Evolutionary conservation across 2,888 invertebrate genomes (phyloP), one percentile per base, ranked within the genome.

Genomic region (Phalera bucephala): DNA sequence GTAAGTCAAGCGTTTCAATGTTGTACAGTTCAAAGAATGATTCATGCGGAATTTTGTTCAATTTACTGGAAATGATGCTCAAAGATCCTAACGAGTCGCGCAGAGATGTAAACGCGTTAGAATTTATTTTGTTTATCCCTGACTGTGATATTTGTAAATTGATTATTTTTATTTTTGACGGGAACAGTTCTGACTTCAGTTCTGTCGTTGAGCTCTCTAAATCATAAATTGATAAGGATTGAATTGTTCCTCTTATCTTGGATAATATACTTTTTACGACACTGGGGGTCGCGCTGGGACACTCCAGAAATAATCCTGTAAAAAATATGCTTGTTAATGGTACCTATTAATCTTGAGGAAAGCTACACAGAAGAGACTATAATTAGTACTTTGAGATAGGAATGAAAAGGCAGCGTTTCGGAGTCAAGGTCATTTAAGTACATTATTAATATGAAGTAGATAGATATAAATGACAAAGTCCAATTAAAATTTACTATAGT

Each of bases 221-320:
- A 78, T 97, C 96, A 90, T 97, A 96, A 66, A 97, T 93, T 68
- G 95, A 96, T 69, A 97, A 90, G 31, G 96, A 96, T 77, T 97
- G 96, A 62, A 97, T 92, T 65, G 90, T 90, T 74, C 91, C 90
- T 58, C 91, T 91, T 68, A 94, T 92, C 72, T 93, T 92, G 59
- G 93, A 91, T 59, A 97, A 86, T 23, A 96, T 94, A 58, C 91
- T 91, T 73, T 93, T 93, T 55, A 97, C 91, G 30, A 95, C 93
- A 47, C 91, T 91, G 27, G 95, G 93, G 34, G 95, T 95, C 27
- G 95, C 95, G 33, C 95, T 95, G 25, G 96, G 95, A 77, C 97
- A 97, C 82, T 97, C 97, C 68, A 97, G 91, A 87, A 95, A 96
- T 48, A 97, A 91, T 42, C 96, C 93, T 93, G 87, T 48, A 84